Evolutionary conservation across 1,140 invertebrate genomes (phyloP), one percentile per base, ranked within the genome.

Genomic region (Hyles vespertilio): DNA sequence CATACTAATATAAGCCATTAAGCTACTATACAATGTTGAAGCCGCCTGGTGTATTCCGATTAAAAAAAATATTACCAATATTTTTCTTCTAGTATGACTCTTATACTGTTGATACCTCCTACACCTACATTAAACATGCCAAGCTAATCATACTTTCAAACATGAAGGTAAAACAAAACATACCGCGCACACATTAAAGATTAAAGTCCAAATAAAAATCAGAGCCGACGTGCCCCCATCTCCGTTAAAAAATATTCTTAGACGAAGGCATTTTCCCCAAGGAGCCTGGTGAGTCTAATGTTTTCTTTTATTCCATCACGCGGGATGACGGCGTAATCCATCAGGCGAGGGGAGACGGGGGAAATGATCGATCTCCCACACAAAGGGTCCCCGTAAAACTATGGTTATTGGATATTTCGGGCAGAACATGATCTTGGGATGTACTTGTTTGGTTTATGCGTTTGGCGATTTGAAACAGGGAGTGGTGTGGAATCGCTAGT

Each of bases 271-370:
- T 70, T 60, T 70, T 72, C 76, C 77, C 58, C 51, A 63, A 71
- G 69, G 59, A 59, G 59, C 54, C 58, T 63, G 72, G 66, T 22
- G 22, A 22, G 22, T 70, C 72, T 81, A 79, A 83, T 83, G 80
- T 84, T 84, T 83, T 79, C 74, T 80, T 81, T 86, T 83, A 79
- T 81, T 84, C 77, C 76, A 80, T 80, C 73, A 79, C 63, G 49
- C 55, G 51, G 58, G 67, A 67, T 72, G 70, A 67, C 64, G 67
- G 63, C 67, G 71, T 83, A 84, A 82, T 81, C 84, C 81, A 77
- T 79, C 72, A 79, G 65, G 62, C 63, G 63, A 56, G 69, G 57
- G 63, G 70, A 63, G 65, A 62, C 61, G 58, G 63, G 70, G 63
- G 65, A 62, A 59, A 64, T 74, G 73, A 84, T 84, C 81, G 81